Evolutionary conservation across 2,797 vertebrate species (phyloP).

Genomic region (Eulemur coronatus): DNA sequence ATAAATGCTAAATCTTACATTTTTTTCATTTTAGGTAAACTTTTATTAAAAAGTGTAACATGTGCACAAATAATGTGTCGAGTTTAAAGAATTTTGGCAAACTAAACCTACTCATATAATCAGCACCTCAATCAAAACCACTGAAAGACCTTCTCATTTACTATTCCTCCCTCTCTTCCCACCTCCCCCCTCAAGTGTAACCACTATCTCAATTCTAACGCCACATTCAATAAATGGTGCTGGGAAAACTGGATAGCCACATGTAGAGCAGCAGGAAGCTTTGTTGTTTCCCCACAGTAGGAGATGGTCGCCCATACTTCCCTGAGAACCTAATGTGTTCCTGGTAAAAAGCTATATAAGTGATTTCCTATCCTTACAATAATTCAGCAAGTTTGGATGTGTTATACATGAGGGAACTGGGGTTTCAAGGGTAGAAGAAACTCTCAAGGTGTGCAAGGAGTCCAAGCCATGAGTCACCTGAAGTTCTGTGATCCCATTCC

Average conservation of each 20-base stretch:
- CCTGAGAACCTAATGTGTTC: not conserved
- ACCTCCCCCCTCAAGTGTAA: rapidly evolving
- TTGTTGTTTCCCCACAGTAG: not conserved
- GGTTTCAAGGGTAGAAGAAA: not conserved
- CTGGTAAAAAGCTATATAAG: no score
- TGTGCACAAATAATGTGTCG: not conserved
- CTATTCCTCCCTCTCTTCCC: rapidly evolving
- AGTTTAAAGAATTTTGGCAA: not conserved
- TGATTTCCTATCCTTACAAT: not conserved
- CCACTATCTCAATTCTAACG: not conserved
- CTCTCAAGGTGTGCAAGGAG: not conserved
- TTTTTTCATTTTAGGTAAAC: not conserved
- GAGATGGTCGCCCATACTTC: not conserved
- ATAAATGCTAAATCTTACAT: not conserved
- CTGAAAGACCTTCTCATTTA: not conserved
- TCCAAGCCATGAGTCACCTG: not conserved
- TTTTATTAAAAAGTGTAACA: not conserved
- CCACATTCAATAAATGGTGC: no score
- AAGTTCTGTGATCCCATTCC: not conserved
- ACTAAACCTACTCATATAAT: not conserved
- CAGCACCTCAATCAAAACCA: not conserved
- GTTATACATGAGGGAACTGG: not conserved
- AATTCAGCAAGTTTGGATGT: not conserved
- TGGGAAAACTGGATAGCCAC: no score
- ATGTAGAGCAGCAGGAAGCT: not conserved